Evolutionary conservation across 1,140 invertebrate genomes (phyloP).

Genomic region (Manduca sexta): DNA sequence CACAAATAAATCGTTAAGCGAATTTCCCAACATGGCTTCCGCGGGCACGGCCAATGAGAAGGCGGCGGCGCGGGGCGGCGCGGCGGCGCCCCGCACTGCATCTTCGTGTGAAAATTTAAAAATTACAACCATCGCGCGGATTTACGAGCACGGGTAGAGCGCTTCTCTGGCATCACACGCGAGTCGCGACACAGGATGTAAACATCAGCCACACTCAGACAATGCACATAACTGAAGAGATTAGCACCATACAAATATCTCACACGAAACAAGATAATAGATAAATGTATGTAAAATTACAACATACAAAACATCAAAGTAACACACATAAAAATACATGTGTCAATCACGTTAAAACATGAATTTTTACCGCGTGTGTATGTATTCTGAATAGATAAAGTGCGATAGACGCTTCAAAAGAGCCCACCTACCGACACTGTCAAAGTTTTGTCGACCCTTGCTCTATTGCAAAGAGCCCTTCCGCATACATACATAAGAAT

Average conservation of each 20-base stretch:
- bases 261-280: too few species aligned
- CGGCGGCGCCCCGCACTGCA: constrained; percentile 16
- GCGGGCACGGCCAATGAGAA: constrained; percentile 25
- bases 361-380: too few species aligned
- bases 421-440: constrained; percentile 27
- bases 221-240: too few species aligned
- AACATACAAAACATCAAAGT: background rate
- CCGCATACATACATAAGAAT: constrained; percentile 30
- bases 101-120: constrained; percentile 45
- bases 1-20: constrained; percentile 50
- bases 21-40: constrained; percentile 56
- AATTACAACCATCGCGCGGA: constrained; percentile 5
- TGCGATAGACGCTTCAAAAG: constrained; percentile 26
- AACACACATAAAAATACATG: background rate
- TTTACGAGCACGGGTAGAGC: too few species aligned
- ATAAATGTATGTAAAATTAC: too few species aligned
- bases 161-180: too few species aligned
- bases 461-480: constrained; percentile 47
- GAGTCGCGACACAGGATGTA: too few species aligned
- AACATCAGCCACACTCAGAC: too few species aligned
- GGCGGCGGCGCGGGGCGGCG: constrained; percentile 23
- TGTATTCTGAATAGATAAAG: constrained; percentile 23
- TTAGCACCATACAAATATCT: too few species aligned
- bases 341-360: background rate
- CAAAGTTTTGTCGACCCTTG: constrained; percentile 49